Percentiles rank a stretch among this genome's conserved stretches.
These are phyloP conservation scores for Petrosia ficiformis DNA, from an alignment of 37 sponge, comb jelly and placozoan species.

Conservation along the genomic window DNA sequence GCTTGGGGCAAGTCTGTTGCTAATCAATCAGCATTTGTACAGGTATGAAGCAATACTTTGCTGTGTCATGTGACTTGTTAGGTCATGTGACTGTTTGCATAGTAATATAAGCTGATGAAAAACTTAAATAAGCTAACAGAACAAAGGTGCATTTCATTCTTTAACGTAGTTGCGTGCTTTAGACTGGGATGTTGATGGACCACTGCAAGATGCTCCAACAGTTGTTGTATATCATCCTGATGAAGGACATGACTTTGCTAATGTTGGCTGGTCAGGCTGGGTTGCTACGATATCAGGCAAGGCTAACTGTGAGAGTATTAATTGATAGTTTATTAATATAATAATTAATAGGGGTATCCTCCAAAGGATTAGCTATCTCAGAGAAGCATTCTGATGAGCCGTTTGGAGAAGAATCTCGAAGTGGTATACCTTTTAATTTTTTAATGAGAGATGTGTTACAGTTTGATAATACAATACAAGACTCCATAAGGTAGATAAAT, in stretches of 20 bases:
- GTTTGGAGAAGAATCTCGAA: constrained; percentile 54
- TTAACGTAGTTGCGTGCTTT: constrained; percentile 43
- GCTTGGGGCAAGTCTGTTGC: constrained; percentile 41
- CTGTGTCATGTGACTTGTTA: neutral
- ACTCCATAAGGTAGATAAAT: constrained; percentile 32
- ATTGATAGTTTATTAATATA: neutral
- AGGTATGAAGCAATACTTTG: constrained; percentile 1
- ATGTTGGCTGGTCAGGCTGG: constrained; percentile 66
- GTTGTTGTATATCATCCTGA: constrained; percentile 67
- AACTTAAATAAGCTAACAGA: too few relatives aligned
- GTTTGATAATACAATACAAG: constrained; percentile 50
- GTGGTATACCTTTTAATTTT: constrained; percentile 59
- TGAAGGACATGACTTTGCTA: constrained; percentile 51
- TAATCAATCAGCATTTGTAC: constrained; percentile 22
- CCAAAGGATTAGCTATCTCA: constrained; percentile 50
- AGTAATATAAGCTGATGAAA: too few relatives aligned
- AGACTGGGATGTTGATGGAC: constrained; percentile 55
- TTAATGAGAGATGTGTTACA: constrained; percentile 63
- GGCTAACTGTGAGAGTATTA: neutral
- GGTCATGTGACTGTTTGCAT: too few relatives aligned
- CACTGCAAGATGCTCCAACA: constrained; percentile 45
- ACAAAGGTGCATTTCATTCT: too few relatives aligned
- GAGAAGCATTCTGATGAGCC: constrained; percentile 56
- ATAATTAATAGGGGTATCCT: constrained; percentile 22
- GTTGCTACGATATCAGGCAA: constrained; percentile 52